Evolutionary conservation across 2,888 invertebrate genomes (phyloP).

Genomic region (Pantelozetes paolii): DNA sequence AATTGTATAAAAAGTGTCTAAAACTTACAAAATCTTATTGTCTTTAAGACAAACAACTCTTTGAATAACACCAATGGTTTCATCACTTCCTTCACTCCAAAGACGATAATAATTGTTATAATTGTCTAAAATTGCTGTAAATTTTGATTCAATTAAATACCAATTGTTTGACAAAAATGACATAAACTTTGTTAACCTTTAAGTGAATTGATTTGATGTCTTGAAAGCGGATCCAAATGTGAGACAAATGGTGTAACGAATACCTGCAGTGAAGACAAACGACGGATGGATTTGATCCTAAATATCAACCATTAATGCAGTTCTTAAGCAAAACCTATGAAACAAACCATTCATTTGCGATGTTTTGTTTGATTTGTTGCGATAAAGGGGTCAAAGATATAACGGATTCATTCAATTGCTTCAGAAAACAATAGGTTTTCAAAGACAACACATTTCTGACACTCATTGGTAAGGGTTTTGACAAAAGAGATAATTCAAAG

Average conservation of each 20-base stretch:
- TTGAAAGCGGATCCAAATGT: not conserved
- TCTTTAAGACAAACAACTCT: not conserved
- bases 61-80: constrained; percentile 14
- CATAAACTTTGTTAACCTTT: not conserved
- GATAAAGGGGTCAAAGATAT: constrained; percentile 1
- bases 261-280: not conserved
- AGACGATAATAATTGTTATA: not conserved
- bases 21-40: constrained; percentile 5
- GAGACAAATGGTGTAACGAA: not conserved
- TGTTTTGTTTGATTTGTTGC: constrained; percentile 32
- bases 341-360: constrained; percentile 23
- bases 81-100: not conserved
- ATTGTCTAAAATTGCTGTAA: constrained; percentile 5
- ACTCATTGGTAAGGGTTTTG: constrained; percentile 18
- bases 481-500: no score
- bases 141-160: not conserved
- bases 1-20: not conserved
- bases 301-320: not conserved
- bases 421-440: not conserved
- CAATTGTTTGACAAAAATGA: not conserved
- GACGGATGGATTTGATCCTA: not conserved
- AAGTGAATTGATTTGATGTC: constrained; percentile 3
- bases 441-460: constrained; percentile 10
- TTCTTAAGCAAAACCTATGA: not conserved
- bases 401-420: not conserved